Conservation (phyloP, 2,797 vertebrate genomes). For the Meriones psammophilus region DNA sequence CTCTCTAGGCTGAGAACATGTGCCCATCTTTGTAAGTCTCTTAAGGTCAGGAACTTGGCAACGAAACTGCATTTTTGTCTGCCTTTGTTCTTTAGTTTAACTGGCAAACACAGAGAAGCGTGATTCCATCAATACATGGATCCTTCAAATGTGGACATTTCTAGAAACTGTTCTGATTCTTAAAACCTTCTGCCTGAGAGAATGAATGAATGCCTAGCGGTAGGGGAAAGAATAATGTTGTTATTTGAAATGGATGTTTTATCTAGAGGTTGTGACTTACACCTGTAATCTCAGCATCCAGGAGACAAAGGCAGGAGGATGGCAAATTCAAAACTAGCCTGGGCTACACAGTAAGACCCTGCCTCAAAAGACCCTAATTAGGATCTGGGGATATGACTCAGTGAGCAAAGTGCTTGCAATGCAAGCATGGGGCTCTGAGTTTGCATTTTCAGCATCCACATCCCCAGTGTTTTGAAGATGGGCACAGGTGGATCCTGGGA, state of each 20-base stretch:
- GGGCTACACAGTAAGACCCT: background rate
- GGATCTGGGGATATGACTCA: background rate
- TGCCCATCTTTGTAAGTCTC: conserved; percentile 18
- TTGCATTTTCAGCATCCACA: background rate
- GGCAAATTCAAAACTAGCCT: background rate
- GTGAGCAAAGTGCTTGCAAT: background rate
- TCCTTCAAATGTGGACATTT: conserved; percentile 17
- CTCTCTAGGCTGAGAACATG: background rate
- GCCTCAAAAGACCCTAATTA: background rate
- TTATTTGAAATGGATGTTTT: conserved; percentile 24
- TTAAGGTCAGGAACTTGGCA: conserved; percentile 62
- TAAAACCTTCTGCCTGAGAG: background rate
- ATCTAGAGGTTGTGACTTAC: background rate
- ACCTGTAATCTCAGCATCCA: background rate
- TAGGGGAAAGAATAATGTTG: background rate
- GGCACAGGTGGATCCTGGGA: background rate
- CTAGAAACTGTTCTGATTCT: conserved; percentile 10
- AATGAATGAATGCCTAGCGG: background rate
- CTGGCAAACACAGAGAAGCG: conserved; percentile 49
- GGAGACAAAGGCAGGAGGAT: background rate
- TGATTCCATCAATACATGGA: background rate
- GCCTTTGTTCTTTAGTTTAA: conserved; percentile 53
- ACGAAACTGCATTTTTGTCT: background rate
- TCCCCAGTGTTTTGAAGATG: background rate
- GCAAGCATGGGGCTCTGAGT: background rate